phyloP scores from a whole-genome alignment of 2,113 vertebrate species.

The Dipodomys stephensi region DNA sequence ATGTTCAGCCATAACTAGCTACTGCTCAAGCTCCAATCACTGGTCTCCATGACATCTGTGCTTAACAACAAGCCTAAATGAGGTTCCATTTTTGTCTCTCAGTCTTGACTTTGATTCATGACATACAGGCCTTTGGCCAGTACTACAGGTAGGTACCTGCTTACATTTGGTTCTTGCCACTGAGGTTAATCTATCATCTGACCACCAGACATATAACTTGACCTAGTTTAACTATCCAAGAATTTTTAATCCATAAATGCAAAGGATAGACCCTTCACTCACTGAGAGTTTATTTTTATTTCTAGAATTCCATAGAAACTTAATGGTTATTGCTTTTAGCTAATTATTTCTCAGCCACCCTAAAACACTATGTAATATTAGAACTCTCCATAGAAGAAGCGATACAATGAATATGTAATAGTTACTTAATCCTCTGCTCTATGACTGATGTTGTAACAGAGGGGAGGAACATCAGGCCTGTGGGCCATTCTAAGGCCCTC shows the following conservation, averaged over 20 bases:
- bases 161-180: not conserved
- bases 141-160: not conserved
- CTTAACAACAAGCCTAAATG: not conserved
- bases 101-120: not conserved
- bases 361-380: conserved; percentile 25
- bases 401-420: conserved; percentile 32
- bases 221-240: not conserved
- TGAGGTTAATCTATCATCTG: not conserved
- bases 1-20: not conserved
- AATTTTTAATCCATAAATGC: conserved; percentile 33
- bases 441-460: not conserved
- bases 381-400: conserved; percentile 47
- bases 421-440: conserved; percentile 27
- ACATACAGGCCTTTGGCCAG: not conserved
- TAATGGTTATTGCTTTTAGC: conserved; percentile 27
- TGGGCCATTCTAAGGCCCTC: no score
- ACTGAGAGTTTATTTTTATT: conserved; percentile 57
- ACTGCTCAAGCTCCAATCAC: not conserved
- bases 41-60: not conserved
- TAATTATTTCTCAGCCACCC: not conserved
- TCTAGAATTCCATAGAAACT: conserved; percentile 11
- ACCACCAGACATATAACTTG: not conserved
- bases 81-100: not conserved
- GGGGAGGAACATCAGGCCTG: no score
- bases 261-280: conserved; percentile 59